Conservation (phyloP, 2,113 vertebrate genomes). For the Noctilio leporinus region DNA sequence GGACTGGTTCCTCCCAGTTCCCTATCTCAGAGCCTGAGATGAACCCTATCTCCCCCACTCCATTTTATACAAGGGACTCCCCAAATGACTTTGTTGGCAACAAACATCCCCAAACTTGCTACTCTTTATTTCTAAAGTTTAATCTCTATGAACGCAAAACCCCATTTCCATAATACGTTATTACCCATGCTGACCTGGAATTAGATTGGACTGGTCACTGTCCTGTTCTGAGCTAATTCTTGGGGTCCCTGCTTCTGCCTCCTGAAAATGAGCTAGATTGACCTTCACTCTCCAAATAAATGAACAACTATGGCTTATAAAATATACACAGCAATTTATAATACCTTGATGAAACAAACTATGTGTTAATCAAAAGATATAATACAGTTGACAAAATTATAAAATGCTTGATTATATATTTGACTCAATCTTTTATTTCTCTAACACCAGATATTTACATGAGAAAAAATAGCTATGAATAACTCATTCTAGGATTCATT, state of each 20-base stretch:
- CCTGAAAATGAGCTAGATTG: neutral
- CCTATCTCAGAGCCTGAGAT: neutral
- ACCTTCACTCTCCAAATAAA: slow-evolving; percentile 18
- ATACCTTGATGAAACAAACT: neutral
- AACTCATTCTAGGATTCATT: neutral
- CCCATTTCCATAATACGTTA: neutral
- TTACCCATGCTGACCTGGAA: neutral
- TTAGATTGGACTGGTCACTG: neutral
- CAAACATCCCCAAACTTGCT: neutral
- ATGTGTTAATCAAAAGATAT: neutral
- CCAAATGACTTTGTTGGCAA: neutral
- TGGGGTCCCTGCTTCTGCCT: neutral
- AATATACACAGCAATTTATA: neutral
- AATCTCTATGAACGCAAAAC: neutral
- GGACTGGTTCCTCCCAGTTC: neutral
- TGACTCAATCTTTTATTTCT: neutral
- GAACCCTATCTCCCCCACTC: neutral
- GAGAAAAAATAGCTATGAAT: neutral
- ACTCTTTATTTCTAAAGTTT: neutral
- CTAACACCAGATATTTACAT: neutral
- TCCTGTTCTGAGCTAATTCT: neutral
- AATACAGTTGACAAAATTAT: neutral
- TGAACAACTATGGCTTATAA: neutral
- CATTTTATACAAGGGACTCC: neutral
- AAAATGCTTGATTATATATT: neutral